Conservation (phyloP, 2,888 invertebrate genomes). For the Agrotis segetum region DNA sequence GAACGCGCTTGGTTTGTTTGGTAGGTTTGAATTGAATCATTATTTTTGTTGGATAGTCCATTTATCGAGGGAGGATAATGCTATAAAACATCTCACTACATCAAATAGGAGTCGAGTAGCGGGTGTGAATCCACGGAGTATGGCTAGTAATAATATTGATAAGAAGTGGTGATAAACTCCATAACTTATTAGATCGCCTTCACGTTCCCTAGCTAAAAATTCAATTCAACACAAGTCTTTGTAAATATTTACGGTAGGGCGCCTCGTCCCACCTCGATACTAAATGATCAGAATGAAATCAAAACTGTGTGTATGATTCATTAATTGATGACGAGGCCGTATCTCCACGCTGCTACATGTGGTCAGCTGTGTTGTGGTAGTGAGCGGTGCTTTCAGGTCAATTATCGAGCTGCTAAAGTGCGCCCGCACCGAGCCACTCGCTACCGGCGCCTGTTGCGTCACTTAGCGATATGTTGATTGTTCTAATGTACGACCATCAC, state of each 20-base stretch:
- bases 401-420: slow-evolving; percentile 49
- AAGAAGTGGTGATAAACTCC: too few relatives aligned
- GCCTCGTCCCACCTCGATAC: not conserved
- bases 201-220: not conserved
- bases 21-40: too few relatives aligned
- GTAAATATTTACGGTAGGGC: not conserved
- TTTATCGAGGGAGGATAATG: too few relatives aligned
- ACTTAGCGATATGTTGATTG: not conserved
- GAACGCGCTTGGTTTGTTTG: too few relatives aligned
- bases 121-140: too few relatives aligned
- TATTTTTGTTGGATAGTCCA: too few relatives aligned
- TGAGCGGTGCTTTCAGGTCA: slow-evolving; percentile 32
- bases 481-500: not conserved
- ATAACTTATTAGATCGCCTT: too few relatives aligned
- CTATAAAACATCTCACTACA: too few relatives aligned
- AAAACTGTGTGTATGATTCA: not conserved
- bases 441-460: slow-evolving; percentile 4
- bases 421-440: slow-evolving; percentile 1
- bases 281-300: not conserved
- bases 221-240: not conserved
- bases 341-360: not conserved
- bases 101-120: too few relatives aligned
- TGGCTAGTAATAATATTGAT: too few relatives aligned
- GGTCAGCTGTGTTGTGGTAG: slow-evolving; percentile 13
- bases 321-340: slow-evolving; percentile 20